Conservation (phyloP, 2,113 vertebrate genomes). For the Setophaga kirtlandii region DNA sequence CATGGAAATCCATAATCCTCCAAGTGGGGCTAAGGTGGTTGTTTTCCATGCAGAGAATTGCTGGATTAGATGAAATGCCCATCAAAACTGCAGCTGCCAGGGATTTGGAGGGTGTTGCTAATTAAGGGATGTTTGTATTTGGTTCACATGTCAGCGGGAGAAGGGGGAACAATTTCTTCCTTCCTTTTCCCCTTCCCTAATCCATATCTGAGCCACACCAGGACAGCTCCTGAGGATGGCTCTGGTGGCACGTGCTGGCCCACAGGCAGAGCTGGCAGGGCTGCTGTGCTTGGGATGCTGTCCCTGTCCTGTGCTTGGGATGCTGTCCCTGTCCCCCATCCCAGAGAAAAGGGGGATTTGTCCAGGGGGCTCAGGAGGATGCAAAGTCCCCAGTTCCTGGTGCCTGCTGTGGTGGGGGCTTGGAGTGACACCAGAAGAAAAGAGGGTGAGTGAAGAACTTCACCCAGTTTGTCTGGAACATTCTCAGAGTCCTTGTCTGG, state of each 20-base stretch:
- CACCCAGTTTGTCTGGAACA: background rate
- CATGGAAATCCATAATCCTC: background rate
- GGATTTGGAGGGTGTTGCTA: background rate
- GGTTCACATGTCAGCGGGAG: background rate
- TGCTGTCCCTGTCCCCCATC: background rate
- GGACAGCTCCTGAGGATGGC: background rate
- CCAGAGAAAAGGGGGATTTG: fast-evolving
- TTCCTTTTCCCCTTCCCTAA: background rate
- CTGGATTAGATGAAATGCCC: background rate
- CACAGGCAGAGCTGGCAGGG: background rate
- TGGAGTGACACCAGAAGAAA: too few relatives aligned
- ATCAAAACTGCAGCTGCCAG: background rate
- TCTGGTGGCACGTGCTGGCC: background rate
- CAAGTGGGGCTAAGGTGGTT: background rate
- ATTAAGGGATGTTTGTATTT: background rate
- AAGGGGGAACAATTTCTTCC: background rate
- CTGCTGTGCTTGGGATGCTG: background rate
- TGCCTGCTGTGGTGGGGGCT: background rate
- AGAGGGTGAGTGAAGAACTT: background rate
- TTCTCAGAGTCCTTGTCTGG: fast-evolving
- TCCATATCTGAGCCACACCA: background rate
- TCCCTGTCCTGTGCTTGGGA: background rate
- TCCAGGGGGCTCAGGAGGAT: background rate
- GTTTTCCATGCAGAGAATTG: background rate
- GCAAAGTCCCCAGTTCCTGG: background rate